phyloP scores from a whole-genome alignment of 2,888 invertebrate genomes.

The Teleiodes luculella region DNA sequence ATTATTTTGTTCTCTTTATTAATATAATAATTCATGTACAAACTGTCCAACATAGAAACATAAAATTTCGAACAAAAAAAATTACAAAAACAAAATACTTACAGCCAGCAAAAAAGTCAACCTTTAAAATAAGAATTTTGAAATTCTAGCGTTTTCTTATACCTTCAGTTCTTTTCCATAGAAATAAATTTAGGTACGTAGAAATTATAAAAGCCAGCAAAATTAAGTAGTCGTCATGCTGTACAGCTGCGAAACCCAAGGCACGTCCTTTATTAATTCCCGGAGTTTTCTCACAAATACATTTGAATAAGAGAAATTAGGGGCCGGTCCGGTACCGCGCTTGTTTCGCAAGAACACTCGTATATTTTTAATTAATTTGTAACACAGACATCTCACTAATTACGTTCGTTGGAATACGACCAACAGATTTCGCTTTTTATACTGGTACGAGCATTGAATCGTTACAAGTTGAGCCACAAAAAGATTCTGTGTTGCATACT shows the following conservation, averaged over 20 bases:
- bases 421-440: too few species aligned
- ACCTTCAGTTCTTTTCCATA: neutral
- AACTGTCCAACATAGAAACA: too few species aligned
- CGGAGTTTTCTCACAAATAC: constrained; percentile 36
- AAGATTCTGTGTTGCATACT: too few species aligned
- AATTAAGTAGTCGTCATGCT: constrained; percentile 39
- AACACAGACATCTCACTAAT: neutral
- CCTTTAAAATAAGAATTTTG: too few species aligned
- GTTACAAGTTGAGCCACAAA: too few species aligned
- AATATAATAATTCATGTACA: too few species aligned
- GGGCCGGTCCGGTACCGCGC: constrained; percentile 30
- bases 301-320: constrained; percentile 55
- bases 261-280: constrained; percentile 59
- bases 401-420: neutral
- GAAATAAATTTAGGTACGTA: neutral
- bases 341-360: neutral
- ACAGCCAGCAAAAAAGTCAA: too few species aligned
- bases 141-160: too few species aligned
- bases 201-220: constrained; percentile 15
- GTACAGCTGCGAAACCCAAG: constrained; percentile 25
- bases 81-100: too few species aligned
- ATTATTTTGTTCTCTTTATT: too few species aligned
- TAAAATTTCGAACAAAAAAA: too few species aligned
- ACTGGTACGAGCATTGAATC: too few species aligned
- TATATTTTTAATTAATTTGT: neutral